Percentiles rank a stretch among this genome's conserved stretches.
Conservation (phyloP, 2,113 vertebrate genomes). For the Vulpes vulpes region DNA sequence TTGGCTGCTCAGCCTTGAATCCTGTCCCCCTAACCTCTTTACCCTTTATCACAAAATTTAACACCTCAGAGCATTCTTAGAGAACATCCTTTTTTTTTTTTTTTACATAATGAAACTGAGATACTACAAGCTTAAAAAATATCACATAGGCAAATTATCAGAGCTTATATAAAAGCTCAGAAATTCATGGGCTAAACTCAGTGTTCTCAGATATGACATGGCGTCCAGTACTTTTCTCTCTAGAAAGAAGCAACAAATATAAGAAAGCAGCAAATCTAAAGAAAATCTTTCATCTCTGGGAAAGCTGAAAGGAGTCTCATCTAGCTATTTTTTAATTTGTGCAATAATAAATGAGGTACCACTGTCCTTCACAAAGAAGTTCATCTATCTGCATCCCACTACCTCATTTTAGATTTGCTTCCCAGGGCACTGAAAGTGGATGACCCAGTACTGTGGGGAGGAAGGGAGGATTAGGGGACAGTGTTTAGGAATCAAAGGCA, state of each 20-base stretch:
- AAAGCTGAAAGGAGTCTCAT: neutral
- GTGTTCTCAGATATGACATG: neutral
- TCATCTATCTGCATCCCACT: neutral
- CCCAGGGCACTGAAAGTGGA: neutral
- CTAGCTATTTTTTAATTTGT: neutral
- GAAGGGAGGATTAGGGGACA: neutral
- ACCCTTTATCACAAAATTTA: neutral
- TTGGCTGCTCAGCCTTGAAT: neutral
- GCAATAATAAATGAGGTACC: neutral
- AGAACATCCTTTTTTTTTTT: neutral
- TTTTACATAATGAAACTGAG: neutral
- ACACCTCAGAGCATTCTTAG: neutral
- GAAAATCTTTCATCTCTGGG: neutral
- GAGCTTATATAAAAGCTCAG: neutral
- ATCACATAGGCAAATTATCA: neutral
- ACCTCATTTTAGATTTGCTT: neutral
- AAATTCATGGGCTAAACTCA: neutral
- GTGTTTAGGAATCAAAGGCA: neutral
- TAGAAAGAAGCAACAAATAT: neutral
- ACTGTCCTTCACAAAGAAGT: neutral
- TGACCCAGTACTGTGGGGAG: neutral
- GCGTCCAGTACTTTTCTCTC: constrained; percentile 1
- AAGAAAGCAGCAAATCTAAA: neutral
- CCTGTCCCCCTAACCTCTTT: neutral
- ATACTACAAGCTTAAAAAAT: neutral